Base-by-base conservation (phyloP, 2,888 invertebrate genomes). In the Sericinus montela region DNA sequence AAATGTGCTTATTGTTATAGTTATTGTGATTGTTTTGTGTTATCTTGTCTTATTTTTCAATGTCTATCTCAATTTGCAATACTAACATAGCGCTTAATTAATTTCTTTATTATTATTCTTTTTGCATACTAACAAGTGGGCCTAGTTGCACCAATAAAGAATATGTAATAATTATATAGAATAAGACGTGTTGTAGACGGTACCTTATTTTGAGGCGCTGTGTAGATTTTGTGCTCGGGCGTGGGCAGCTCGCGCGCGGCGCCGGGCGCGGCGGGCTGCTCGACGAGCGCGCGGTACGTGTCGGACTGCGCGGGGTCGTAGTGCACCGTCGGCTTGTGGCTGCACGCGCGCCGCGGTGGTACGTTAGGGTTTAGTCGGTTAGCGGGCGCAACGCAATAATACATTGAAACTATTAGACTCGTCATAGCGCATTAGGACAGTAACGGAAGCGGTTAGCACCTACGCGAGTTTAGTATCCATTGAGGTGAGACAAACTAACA, bases 271-370 rank as follows among this genome's bases (percentile, higher is more conserved):
- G 92, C 93, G 62, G 92, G 92, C 60, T 93, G 92, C 82, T 96
- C 96, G 82, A 95, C 94, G 57, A 97, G 92, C 69, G 94, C 95
- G 90, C 93, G 94, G 91, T 92, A 96, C 51, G 96, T 95, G 82
- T 96, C 96, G 74, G 96, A 96, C 90, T 94, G 93, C 77, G 94
- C 93, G 63, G 96, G 96, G 91, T 97, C 96, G 91, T 94, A 97
- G 75, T 91, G 92, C 75, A 93, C 83, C 59, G 94, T 92, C 80
- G 93, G 93, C 91, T 92, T 93, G 80, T 87, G 82, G 69, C 91
- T 91, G 79, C 64, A 51, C 57, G 29, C 37, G 62, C 45, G 58
- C 56, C 56, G 62, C 55, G 60, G 65, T 65, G 76, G 80, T 75
- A 65, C 72, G 81, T 84, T 83, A 87, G 86, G 73, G 64, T 77